Conservation (phyloP, 2,797 vertebrate species). For the Pantherophis vulpinus region DNA sequence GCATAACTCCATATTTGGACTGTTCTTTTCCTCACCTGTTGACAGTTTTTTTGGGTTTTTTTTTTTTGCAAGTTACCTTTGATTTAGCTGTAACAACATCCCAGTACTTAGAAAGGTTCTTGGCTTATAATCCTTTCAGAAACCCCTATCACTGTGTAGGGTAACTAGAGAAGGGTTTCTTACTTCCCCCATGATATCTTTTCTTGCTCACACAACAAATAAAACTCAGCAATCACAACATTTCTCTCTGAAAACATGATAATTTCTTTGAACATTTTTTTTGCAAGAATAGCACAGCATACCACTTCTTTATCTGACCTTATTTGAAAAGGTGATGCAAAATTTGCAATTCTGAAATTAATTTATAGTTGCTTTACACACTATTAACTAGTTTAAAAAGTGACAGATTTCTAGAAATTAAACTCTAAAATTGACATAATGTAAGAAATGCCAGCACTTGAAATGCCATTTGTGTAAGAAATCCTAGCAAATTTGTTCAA, state of each 20-base stretch:
- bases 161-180: slow-evolving; percentile 70
- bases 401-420: not conserved
- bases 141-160: slow-evolving; percentile 66
- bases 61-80: slow-evolving; percentile 72
- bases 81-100: slow-evolving; percentile 74
- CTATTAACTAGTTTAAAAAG: slow-evolving; percentile 3
- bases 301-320: not conserved
- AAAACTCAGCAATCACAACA: not conserved
- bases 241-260: not conserved
- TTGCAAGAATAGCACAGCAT: not conserved
- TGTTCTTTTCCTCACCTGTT: slow-evolving; percentile 71
- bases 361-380: slow-evolving; percentile 3
- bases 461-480: not conserved
- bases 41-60: slow-evolving; percentile 56
- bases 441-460: not conserved
- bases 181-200: slow-evolving; percentile 47
- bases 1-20: slow-evolving; percentile 55
- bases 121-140: slow-evolving; percentile 66
- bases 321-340: slow-evolving; percentile 3
- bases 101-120: slow-evolving; percentile 63
- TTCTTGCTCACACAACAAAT: slow-evolving; percentile 55
- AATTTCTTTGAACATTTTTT: slow-evolving; percentile 30
- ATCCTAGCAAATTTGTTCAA: not conserved
- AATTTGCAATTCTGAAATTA: not conserved
- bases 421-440: not conserved